Conservation (phyloP, 2,888 invertebrate species). For the Cyclophora albipunctata region DNA sequence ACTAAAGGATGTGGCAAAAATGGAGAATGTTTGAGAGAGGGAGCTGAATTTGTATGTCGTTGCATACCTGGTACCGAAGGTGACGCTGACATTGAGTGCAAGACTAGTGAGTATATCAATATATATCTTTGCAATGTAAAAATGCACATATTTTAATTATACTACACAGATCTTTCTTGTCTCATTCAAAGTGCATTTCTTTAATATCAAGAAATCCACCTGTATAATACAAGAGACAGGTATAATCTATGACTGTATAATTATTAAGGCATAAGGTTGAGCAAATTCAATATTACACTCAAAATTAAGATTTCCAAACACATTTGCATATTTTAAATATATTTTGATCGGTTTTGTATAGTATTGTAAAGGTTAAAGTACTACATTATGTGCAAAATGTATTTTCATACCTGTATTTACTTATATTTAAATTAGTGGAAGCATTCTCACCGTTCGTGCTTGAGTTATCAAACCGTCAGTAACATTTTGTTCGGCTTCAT, state of each 20-base stretch:
- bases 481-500: constrained; percentile 75
- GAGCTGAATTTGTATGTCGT: constrained; percentile 87
- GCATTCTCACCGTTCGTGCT: constrained; percentile 78
- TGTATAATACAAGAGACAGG: background rate
- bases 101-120: constrained; percentile 62
- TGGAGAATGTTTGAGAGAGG: constrained; percentile 90
- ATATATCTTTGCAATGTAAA: constrained; percentile 52
- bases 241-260: constrained; percentile 6
- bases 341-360: no score
- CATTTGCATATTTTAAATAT: no score
- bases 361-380: no score
- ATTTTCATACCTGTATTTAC: constrained; percentile 24
- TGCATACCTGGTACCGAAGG: constrained; percentile 85
- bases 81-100: constrained; percentile 82
- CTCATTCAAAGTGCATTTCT: constrained; percentile 4
- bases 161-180: constrained; percentile 1
- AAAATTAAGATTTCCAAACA: no score
- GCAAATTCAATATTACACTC: no score
- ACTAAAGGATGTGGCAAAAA: constrained; percentile 89
- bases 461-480: constrained; percentile 67
- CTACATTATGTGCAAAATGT: background rate
- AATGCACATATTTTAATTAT: constrained; percentile 50
- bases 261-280: constrained; percentile 4
- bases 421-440: constrained; percentile 57
- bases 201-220: constrained; percentile 11